Base-by-base conservation (phyloP, 2,888 invertebrate species). In the Tipula confusa region DNA sequence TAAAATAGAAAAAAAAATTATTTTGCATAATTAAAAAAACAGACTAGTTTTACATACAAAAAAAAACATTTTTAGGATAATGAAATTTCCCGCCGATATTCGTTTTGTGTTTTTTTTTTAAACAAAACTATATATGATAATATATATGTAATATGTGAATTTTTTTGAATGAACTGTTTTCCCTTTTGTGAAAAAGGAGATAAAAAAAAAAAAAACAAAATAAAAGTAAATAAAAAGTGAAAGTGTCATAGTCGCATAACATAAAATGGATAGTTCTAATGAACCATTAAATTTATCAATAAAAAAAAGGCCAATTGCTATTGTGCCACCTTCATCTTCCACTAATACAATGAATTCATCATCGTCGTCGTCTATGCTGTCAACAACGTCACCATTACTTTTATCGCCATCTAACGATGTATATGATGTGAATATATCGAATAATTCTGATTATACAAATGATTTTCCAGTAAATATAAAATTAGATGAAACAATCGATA, bases 231-330 rank as follows among this genome's bases (percentile, higher is more conserved):
- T 15, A 18, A 15, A 15, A 43, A 43, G 43, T 43, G n/a, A 43
- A 43, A 43, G 18, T 43, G 43, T 43, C 15, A 15, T 4, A 38
- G 38, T 13, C 38, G 38, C 2, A 31, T n/a, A 11, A 11, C 11
- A 43, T 43, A 82, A 33, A 85, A 86, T 86, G 86, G 86, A 86
- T 86, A 85, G 86, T 85, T 86, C 85, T 84, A 86, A 86, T 84
- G 91, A 91, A 86, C 91, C 91, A 38, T 86, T 91, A 85, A 91
- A 91, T 88, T 87, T 91, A 85, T 90, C 90, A 84, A 87, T 90
- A 85, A 91, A 91, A 87, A 89, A 90, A 87, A 88, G 88, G 85
- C 91, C 91, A 82, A 90, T 91, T 83, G 91, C 91, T 82, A 90
- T 91, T 84, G 91, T 91, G 64, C 90, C 91, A 18, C 91, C 91